Percentiles rank a stretch among this genome's conserved stretches.
These are phyloP conservation scores for Strongylocentrotus purpuratus DNA, from an alignment of 35 echinoderm and acorn worm genomes.

Conservation along the genomic window DNA sequence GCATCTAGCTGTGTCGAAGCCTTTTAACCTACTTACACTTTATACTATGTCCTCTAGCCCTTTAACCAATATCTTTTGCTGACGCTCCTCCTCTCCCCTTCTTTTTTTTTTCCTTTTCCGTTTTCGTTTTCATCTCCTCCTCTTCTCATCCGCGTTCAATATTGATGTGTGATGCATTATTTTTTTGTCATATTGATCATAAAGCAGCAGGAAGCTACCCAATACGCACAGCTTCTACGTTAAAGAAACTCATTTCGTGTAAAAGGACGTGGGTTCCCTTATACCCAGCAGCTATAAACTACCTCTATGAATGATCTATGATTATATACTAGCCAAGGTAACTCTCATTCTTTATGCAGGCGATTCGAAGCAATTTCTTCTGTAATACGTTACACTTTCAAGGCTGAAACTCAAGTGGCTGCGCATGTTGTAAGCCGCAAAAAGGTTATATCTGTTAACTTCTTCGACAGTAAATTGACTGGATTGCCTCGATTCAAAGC, in stretches of 20 bases:
- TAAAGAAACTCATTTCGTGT: neutral
- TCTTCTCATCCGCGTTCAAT: neutral
- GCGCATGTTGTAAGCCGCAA: conserved; percentile 6
- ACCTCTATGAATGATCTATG: neutral
- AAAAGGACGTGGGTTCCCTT: neutral
- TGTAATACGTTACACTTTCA: neutral
- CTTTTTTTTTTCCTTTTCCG: neutral
- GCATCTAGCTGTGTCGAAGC: too few species aligned
- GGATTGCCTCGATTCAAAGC: conserved; percentile 17
- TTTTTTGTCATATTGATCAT: too few species aligned
- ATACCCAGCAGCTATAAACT: neutral
- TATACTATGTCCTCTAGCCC: too few species aligned
- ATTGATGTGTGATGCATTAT: neutral
- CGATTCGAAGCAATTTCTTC: neutral
- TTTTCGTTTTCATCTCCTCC: too few species aligned
- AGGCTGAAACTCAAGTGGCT: neutral
- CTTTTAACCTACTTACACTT: too few species aligned
- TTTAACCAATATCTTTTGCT: too few species aligned
- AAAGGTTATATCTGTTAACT: conserved; percentile 46
- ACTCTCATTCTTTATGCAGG: neutral
- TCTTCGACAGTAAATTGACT: conserved; percentile 14
- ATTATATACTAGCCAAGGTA: neutral
- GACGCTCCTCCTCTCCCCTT: neutral
- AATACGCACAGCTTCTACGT: too few species aligned
- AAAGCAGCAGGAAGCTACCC: too few species aligned